Base-by-base conservation (phyloP, 2,888 invertebrate genomes). In the Arrhopalites spinosus region DNA sequence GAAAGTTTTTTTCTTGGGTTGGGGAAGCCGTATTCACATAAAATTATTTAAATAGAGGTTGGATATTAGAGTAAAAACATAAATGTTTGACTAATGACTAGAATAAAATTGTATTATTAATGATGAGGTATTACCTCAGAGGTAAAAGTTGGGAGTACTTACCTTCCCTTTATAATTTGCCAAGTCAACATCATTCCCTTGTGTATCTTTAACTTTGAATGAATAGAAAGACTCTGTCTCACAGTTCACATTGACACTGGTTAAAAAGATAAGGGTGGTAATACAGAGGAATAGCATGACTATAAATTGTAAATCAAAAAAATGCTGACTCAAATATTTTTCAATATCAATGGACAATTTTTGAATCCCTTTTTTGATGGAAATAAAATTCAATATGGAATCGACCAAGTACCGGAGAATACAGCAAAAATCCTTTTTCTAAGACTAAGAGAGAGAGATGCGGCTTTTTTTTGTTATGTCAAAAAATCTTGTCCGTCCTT, bases 81-180 rank as follows among this genome's bases (percentile, higher is more conserved):
- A n/a, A n/a, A n/a, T n/a, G n/a, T n/a, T n/a, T n/a, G n/a, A n/a
- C n/a, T n/a, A n/a, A n/a, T n/a, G n/a, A n/a, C 20, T n/a, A 47
- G n/a, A 47, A 47, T 17, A 47, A 47, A 47, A 47, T 1, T 2
- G n/a, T 17, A 13, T 2, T 17, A 47, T 17, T 2, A 47, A 47
- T 47, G 1, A 47, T 47, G 1, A 47, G 13, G 7, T 47, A 1
- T 47, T 47, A n/a, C n/a, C n/a, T n/a, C n/a, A n/a, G n/a, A n/a
- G n/a, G n/a, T 43, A 13, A 15, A 17, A 15, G 25, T 47, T 74
- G 69, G 2, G 64, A 25, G 71, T 75, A n/a, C 72, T 74, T 78
- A 83, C 83, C 79, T 81, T 83, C 56, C 83, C 83, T 59, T 79
- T 77, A 75, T 77, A 83, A 36, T 78, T 73, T 20, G 74, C 76